Base-by-base conservation (phyloP, 1,140 invertebrate species). In the Hirudo medicinalis region DNA sequence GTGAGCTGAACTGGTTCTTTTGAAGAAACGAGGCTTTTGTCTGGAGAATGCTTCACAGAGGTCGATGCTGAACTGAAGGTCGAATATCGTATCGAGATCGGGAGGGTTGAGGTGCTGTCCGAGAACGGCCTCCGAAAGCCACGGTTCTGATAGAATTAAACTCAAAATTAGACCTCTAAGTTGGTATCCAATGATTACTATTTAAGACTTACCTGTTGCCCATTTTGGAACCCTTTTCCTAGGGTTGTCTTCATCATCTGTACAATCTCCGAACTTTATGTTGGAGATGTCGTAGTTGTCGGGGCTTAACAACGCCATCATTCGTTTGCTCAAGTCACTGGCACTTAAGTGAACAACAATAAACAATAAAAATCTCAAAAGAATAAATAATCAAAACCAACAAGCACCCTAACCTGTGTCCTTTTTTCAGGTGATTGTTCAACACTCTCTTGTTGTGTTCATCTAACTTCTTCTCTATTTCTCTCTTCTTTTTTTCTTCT, bases 31-130 rank as follows among this genome's bases (percentile, higher is more conserved):
- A 63, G 57, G 57, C 29, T 32, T 22, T 13, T 13, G 22, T 6
- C 22, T 63, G 6, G 22, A 25, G 57, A 63, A 63, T 13, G 29
- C 57, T 13, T 63, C 13, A 15, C 29, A 63, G 13, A 63, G 57
- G 57, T 63, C 29, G 57, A 63, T 22, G 57, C 57, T 63, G 57
- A 63, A 63, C 57, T 63, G 57, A 32, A 63, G 57, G 20, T 63
- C 57, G 29, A 63, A 63, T 19, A 63, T 63, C 11, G 29, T 6
- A 20, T 63, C 57, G 15, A 63, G 57, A 15, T 63, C 29, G 20
- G 57, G 57, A 13, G 57, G 57, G 57, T 63, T 11, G 11, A 63
- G 57, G 20, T 63, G 57, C 57, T 63, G 57, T 32, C 29, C 13
- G 57, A 25, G 29, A 13, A 63, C 17, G 57, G 22, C 4, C 11